Conservation (phyloP, 2,113 vertebrate genomes). For the Entelurus aequoreus region DNA sequence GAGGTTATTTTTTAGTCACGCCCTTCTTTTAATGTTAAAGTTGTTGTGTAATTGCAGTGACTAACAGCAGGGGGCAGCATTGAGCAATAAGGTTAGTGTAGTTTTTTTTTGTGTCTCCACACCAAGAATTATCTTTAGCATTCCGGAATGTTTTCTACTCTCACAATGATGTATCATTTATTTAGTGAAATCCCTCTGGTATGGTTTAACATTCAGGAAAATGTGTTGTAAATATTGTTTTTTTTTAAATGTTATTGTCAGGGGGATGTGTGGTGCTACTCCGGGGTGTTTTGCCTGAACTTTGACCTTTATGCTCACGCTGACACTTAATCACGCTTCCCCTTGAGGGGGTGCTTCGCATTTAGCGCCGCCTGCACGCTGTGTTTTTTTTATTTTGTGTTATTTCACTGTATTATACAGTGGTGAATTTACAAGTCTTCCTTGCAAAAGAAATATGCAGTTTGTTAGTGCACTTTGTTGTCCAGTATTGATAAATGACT, state of each 20-base stretch:
- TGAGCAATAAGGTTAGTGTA: conserved; percentile 7
- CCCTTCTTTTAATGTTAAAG: conserved; percentile 13
- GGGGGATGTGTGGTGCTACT: conserved; percentile 57
- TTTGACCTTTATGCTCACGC: conserved; percentile 40
- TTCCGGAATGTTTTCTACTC: conserved; percentile 9
- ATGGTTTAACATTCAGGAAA: conserved; percentile 5
- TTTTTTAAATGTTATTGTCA: conserved; percentile 3
- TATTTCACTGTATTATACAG: conserved; percentile 20
- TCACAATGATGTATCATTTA: conserved; percentile 9
- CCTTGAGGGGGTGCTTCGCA: background rate
- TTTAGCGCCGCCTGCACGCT: background rate
- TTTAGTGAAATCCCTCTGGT: background rate
- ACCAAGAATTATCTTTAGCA: background rate
- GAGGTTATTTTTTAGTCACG: conserved; percentile 34
- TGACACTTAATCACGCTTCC: conserved; percentile 33
- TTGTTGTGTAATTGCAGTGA: conserved; percentile 9
- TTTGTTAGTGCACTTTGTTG: conserved; percentile 12
- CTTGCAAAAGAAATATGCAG: conserved; percentile 23
- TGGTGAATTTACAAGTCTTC: conserved; percentile 31
- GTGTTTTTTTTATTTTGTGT: conserved; percentile 3
- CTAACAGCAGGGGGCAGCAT: conserved; percentile 55
- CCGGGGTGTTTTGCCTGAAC: conserved; percentile 35
- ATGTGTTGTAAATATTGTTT: background rate
- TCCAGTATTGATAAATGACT: conserved; percentile 9
- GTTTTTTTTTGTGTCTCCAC: background rate